A percentile compares a stretch with the other conserved stretches of the same genome.
These are phyloP conservation scores for Sebastiscus tertius DNA, from an alignment of 2,797 vertebrate species.

Conservation along the genomic window DNA sequence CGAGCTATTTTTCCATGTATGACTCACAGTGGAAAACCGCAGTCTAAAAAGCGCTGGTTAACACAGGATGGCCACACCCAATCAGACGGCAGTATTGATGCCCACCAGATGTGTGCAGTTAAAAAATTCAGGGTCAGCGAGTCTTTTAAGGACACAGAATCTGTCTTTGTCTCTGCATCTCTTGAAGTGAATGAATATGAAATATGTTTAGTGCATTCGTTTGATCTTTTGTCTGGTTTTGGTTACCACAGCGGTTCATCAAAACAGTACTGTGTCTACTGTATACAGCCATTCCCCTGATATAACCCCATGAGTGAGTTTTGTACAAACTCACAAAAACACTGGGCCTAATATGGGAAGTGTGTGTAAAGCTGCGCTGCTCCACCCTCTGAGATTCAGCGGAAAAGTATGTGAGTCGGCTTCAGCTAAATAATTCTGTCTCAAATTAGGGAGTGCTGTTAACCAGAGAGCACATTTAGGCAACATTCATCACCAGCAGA, in stretches of 20 bases:
- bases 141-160: conserved; percentile 37
- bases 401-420: conserved; percentile 22
- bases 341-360: conserved; percentile 26
- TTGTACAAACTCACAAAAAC: conserved; percentile 23
- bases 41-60: conserved; percentile 37
- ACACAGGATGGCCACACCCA: conserved; percentile 47
- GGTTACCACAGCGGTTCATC: background rate
- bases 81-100: conserved; percentile 24
- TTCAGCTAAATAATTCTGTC: background rate
- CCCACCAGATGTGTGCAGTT: conserved; percentile 43
- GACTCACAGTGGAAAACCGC: conserved; percentile 72
- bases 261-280: background rate
- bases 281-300: background rate
- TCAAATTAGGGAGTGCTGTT: background rate
- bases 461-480: background rate
- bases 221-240: background rate
- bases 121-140: background rate
- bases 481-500: background rate
- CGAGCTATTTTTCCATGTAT: conserved; percentile 55
- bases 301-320: conserved; percentile 7
- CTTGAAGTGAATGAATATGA: background rate
- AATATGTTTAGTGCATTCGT: background rate
- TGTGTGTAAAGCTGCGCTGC: background rate
- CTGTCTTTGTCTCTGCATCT: background rate
- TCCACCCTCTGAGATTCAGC: conserved; percentile 29